These are phyloP conservation scores for Parazoanthus swiftii DNA, from an alignment of 92 coral and sea anemone species.

Conservation along the genomic window DNA sequence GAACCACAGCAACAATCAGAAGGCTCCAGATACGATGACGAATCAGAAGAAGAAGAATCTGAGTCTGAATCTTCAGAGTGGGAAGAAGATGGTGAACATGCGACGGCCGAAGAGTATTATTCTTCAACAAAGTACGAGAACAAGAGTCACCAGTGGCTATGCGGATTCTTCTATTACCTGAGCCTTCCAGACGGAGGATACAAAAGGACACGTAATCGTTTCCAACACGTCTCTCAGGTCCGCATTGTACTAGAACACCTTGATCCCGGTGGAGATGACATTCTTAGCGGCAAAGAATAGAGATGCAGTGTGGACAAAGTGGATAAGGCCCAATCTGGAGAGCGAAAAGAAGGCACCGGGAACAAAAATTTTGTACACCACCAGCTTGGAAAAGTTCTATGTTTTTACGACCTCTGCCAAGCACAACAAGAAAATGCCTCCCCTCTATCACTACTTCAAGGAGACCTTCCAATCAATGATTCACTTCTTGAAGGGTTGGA, in stretches of 20 bases:
- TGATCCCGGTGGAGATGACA: constrained; percentile 17
- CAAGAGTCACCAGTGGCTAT: constrained; percentile 11
- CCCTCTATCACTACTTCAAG: not conserved
- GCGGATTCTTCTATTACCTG: not conserved
- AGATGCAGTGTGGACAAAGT: not conserved
- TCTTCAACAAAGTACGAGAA: not conserved
- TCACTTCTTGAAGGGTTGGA: constrained; percentile 21
- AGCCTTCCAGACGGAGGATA: not conserved
- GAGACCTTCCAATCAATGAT: not conserved
- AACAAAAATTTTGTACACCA: constrained; percentile 6
- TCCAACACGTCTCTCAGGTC: constrained; percentile 17
- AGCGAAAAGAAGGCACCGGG: not conserved
- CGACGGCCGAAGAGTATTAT: not conserved
- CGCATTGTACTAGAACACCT: not conserved
- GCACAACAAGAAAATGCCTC: not conserved
- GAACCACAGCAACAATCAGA: not conserved
- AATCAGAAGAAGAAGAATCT: not conserved
- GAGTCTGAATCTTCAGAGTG: not conserved
- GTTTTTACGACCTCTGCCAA: not conserved
- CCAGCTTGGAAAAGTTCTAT: constrained; percentile 7
- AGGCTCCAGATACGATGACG: not conserved
- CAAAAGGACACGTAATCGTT: not conserved
- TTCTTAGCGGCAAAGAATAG: not conserved
- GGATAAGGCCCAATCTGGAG: not conserved
- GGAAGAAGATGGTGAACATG: not conserved